Evolutionary conservation across 2,113 vertebrate species (phyloP).

Genomic region (Barnardius zonarius): DNA sequence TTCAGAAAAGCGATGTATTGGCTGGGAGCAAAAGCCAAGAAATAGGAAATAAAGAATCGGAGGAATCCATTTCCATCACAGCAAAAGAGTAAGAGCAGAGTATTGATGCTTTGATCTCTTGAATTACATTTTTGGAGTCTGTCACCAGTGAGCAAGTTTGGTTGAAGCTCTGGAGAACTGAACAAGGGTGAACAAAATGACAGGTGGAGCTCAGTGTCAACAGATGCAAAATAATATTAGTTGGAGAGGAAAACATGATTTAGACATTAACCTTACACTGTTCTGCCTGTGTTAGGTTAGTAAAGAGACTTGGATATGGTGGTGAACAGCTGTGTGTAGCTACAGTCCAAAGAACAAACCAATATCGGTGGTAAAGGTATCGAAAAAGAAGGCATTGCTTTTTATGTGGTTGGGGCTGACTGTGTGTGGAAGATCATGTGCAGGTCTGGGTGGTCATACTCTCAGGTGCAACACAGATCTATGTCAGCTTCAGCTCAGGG

Average conservation of each 20-base stretch:
- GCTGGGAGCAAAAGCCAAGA: neutral
- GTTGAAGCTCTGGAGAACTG: neutral
- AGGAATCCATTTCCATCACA: neutral
- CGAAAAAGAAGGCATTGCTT: neutral
- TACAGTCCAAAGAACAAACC: neutral
- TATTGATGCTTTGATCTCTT: neutral
- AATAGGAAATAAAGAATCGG: neutral
- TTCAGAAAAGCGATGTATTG: neutral
- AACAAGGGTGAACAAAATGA: neutral
- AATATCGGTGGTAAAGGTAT: neutral
- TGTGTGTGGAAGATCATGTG: neutral
- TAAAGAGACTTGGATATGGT: neutral
- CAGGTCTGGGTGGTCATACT: neutral
- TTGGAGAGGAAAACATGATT: neutral
- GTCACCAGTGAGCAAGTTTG: neutral
- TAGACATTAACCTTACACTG: neutral
- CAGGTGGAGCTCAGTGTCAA: neutral
- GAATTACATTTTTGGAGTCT: neutral
- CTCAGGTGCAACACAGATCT: neutral
- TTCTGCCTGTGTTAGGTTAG: neutral
- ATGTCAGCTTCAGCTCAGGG: neutral
- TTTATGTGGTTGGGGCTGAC: rapidly evolving
- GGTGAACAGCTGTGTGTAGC: neutral
- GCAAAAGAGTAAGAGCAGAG: neutral
- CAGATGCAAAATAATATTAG: neutral